These are phyloP conservation scores for Zoanthus solanderi DNA, from an alignment of 92 coral and sea anemone species.

Conservation along the genomic window DNA sequence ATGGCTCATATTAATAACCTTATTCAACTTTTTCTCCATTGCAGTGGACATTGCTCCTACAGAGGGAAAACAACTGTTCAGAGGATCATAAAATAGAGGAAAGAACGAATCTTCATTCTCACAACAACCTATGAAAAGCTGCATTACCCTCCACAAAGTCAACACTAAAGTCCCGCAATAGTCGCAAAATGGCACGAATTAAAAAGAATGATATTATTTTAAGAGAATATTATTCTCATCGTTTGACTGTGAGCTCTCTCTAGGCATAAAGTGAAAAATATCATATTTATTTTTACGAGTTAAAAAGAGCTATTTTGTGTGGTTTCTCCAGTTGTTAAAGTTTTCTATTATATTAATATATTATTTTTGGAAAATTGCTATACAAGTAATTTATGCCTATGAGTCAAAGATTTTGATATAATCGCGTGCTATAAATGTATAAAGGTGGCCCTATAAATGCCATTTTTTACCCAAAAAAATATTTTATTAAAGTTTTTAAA, in stretches of 20 bases:
- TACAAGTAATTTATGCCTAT: neutral
- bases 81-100: neutral
- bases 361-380: neutral
- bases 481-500: no score
- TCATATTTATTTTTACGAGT: neutral
- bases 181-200: neutral
- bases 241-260: neutral
- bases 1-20: no score
- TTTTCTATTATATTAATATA: no score
- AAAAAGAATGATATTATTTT: neutral
- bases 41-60: constrained; percentile 2
- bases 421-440: neutral
- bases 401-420: neutral
- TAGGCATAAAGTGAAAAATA: neutral
- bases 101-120: neutral
- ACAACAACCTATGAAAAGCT: neutral
- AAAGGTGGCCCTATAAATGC: neutral
- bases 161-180: neutral
- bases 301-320: neutral
- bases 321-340: neutral
- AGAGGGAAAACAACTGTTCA: neutral
- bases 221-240: neutral
- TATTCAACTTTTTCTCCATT: neutral
- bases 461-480: no score
- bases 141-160: neutral